phyloP scores from a whole-genome alignment of 2,113 vertebrate genomes.

The Oncorhynchus keta region DNA sequence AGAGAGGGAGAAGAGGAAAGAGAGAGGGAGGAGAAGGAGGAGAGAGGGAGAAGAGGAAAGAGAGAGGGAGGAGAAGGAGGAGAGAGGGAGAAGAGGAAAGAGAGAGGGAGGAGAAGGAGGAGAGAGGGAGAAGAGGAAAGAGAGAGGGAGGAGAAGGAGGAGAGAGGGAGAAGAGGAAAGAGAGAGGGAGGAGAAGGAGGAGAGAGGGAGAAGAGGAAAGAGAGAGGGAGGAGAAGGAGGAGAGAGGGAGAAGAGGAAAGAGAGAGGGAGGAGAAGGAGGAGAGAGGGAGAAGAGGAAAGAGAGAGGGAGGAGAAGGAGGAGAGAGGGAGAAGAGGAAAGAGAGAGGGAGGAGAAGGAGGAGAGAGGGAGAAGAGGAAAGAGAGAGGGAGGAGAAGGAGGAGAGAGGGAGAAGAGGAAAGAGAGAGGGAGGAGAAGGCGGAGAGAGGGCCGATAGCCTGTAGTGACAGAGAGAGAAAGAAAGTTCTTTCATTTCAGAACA shows the following conservation, averaged over 20 bases:
- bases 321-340: not conserved
- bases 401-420: too few relatives aligned
- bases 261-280: too few relatives aligned
- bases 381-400: not conserved
- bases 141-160: not conserved
- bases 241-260: too few relatives aligned
- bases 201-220: too few relatives aligned
- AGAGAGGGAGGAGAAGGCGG: not conserved
- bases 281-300: not conserved
- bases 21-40: not conserved
- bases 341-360: not conserved
- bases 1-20: too few relatives aligned
- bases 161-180: not conserved
- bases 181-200: too few relatives aligned
- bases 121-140: too few relatives aligned
- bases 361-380: not conserved
- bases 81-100: too few relatives aligned
- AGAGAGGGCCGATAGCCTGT: not conserved
- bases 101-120: too few relatives aligned
- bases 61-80: too few relatives aligned
- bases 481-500: conserved; percentile 8
- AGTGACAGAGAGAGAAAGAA: not conserved
- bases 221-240: too few relatives aligned
- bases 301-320: not conserved
- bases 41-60: too few relatives aligned